Evolutionary conservation across 2,888 invertebrate species (phyloP).

Genomic region (Eupeodes luniger): DNA sequence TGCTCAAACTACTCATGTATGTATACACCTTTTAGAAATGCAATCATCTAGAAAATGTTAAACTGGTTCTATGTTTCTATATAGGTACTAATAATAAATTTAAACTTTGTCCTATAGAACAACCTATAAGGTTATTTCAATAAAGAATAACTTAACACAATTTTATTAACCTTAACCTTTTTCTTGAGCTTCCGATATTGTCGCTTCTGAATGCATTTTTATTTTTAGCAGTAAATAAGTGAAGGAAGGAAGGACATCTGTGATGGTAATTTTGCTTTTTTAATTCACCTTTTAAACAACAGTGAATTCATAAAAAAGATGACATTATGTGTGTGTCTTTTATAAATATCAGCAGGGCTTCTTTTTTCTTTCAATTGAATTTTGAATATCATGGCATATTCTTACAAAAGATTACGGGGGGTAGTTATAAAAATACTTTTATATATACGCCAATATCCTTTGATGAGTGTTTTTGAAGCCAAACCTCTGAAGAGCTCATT

Average conservation of each 20-base stretch:
- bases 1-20: too few relatives aligned
- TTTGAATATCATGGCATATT: slow-evolving; percentile 24
- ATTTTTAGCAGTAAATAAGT: not conserved
- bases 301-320: slow-evolving; percentile 1
- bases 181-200: not conserved
- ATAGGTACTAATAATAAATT: too few relatives aligned
- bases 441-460: too few relatives aligned
- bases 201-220: not conserved
- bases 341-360: not conserved
- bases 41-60: too few relatives aligned
- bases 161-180: not conserved
- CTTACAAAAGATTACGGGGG: not conserved
- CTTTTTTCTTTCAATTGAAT: not conserved
- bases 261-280: not conserved
- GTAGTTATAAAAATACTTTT: slow-evolving; percentile 24
- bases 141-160: not conserved
- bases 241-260: not conserved
- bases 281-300: not conserved
- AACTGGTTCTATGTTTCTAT: too few relatives aligned
- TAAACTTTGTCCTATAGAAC: too few relatives aligned
- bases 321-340: slow-evolving; percentile 16
- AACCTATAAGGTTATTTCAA: not conserved
- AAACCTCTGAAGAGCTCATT: too few relatives aligned
- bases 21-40: too few relatives aligned
- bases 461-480: too few relatives aligned